phyloP scores from a whole-genome alignment of 2,888 invertebrate species.

The Callosobruchus maculatus region DNA sequence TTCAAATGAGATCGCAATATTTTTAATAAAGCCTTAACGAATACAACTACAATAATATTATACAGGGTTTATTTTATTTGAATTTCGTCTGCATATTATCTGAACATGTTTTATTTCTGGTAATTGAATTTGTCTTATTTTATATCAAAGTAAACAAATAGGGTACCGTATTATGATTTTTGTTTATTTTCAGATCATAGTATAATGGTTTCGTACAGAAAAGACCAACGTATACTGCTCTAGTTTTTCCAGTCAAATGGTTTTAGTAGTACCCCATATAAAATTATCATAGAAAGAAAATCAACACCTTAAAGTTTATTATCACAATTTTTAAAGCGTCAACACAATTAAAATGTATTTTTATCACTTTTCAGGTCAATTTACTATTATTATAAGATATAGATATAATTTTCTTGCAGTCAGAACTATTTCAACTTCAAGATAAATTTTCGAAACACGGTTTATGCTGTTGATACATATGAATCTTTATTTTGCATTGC shows the following conservation, averaged over 20 bases:
- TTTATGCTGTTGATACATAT: too few species aligned
- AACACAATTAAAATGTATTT: not conserved
- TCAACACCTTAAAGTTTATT: not conserved
- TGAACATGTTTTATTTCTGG: too few species aligned
- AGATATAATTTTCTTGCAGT: too few species aligned
- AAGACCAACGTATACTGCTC: not conserved
- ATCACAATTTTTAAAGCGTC: not conserved
- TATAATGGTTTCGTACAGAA: not conserved
- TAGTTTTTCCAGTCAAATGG: not conserved
- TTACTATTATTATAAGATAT: too few species aligned
- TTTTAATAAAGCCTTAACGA: not conserved
- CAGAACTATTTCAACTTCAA: too few species aligned
- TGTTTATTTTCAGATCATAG: too few species aligned
- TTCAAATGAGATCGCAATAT: not conserved
- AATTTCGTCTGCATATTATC: too few species aligned
- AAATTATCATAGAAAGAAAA: not conserved
- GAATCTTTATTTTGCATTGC: too few species aligned
- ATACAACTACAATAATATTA: not conserved
- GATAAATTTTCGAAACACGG: too few species aligned
- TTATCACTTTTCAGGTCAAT: not conserved
- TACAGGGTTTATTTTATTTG: not conserved
- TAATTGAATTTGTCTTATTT: too few species aligned
- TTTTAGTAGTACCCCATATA: not conserved
- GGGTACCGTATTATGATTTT: too few species aligned
- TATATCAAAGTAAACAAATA: too few species aligned